These are phyloP conservation scores for Petroica traversi DNA, from an alignment of 2,113 vertebrate genomes.

Conservation along the genomic window DNA sequence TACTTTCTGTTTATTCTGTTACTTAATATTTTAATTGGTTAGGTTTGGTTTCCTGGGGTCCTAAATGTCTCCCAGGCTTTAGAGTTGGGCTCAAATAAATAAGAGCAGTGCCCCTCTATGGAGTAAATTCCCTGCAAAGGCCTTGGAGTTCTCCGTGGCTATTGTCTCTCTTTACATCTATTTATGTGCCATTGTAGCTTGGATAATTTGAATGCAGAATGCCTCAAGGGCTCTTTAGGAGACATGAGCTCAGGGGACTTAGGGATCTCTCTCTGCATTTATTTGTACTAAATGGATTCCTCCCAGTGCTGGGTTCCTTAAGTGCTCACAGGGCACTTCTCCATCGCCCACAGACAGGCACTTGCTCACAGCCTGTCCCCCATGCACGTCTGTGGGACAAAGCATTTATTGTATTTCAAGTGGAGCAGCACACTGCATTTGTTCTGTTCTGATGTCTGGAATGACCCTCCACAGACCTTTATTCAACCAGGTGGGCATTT, in stretches of 20 bases:
- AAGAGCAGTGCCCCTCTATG: neutral
- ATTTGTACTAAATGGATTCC: neutral
- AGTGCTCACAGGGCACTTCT: neutral
- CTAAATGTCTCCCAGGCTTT: neutral
- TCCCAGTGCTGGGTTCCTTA: neutral
- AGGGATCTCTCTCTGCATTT: neutral
- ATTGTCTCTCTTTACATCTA: neutral
- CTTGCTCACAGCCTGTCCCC: neutral
- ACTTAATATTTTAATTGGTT: neutral
- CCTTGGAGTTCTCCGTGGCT: neutral
- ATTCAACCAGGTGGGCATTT: neutral
- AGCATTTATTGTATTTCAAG: neutral
- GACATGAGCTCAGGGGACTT: neutral
- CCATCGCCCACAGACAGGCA: neutral
- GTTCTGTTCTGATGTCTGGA: neutral
- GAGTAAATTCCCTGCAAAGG: neutral
- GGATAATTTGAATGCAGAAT: neutral
- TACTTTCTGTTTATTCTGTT: neutral
- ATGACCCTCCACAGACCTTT: neutral
- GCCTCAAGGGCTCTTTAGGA: neutral
- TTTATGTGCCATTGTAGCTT: neutral
- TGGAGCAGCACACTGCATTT: neutral
- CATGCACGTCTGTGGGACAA: neutral
- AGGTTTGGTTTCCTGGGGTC: neutral
- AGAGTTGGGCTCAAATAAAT: neutral